Evolutionary conservation across 2,797 vertebrate genomes (phyloP).

Genomic region (Poeciliopsis gracilis): DNA sequence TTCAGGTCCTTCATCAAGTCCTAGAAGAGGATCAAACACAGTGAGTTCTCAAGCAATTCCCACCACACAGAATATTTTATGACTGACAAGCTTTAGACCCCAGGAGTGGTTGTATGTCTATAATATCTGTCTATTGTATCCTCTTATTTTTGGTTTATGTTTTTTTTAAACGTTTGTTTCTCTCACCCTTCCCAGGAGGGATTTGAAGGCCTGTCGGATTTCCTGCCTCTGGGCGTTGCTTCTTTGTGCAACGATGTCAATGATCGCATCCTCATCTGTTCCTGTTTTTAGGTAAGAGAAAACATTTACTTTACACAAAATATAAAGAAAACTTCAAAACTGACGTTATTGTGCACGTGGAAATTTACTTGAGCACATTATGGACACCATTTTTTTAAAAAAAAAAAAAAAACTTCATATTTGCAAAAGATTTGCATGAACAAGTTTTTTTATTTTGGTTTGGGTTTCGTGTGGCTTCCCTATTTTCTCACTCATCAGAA

Average conservation of each 20-base stretch:
- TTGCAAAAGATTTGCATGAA: not conserved
- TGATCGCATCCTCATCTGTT: conserved; percentile 92
- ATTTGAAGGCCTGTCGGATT: conserved; percentile 93
- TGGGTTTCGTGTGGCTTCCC: not conserved
- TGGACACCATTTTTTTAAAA: not conserved
- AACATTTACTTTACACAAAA: conserved; percentile 1
- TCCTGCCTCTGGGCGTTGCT: conserved; percentile 93
- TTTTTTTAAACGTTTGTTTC: not conserved
- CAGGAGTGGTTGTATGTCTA: not conserved
- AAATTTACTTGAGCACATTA: not conserved
- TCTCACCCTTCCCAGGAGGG: conserved; percentile 92
- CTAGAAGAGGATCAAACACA: conserved; percentile 68
- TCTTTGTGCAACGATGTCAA: conserved; percentile 88
- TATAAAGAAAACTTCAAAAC: not conserved
- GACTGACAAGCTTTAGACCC: not conserved
- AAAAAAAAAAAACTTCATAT: not conserved
- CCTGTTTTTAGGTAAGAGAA: conserved; percentile 75
- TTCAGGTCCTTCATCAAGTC: conserved; percentile 96
- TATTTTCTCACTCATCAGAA: not conserved
- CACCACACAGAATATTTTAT: not conserved
- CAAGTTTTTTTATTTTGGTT: not conserved
- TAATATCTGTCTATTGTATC: not conserved
- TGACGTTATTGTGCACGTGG: not conserved
- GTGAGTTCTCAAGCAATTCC: not conserved
- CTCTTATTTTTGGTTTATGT: not conserved